phyloP scores from a whole-genome alignment of 2,797 vertebrate species.

The Poecilia picta region DNA sequence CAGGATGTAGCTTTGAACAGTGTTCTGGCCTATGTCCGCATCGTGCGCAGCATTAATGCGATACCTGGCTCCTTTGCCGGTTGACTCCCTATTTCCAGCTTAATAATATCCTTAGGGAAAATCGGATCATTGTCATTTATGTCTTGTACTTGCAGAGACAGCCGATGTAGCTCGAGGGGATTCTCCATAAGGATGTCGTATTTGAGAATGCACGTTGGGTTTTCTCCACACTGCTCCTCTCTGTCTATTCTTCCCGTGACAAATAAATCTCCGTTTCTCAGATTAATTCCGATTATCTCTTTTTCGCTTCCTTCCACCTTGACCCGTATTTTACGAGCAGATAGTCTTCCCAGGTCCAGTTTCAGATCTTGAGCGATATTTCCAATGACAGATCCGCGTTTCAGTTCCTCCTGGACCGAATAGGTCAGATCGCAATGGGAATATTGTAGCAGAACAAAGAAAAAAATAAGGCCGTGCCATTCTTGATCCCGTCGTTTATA shows the following conservation, averaged over 20 bases:
- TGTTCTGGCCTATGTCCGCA: slow-evolving; percentile 67
- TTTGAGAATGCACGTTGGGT: slow-evolving; percentile 65
- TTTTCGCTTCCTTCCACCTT: slow-evolving; percentile 56
- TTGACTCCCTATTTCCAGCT: slow-evolving; percentile 71
- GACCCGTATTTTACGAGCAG: slow-evolving; percentile 66
- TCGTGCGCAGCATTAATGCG: slow-evolving; percentile 58
- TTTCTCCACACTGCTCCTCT: slow-evolving; percentile 72
- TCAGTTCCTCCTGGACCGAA: slow-evolving; percentile 70
- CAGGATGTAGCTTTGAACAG: slow-evolving; percentile 68
- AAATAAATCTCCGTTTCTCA: slow-evolving; percentile 55
- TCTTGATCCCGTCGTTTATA: not conserved
- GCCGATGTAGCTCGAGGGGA: slow-evolving; percentile 69
- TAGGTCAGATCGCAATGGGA: slow-evolving; percentile 67
- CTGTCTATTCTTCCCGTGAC: slow-evolving; percentile 70
- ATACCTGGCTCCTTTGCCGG: slow-evolving; percentile 55
- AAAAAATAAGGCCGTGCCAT: slow-evolving; percentile 22
- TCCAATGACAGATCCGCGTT: slow-evolving; percentile 71
- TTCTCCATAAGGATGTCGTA: slow-evolving; percentile 80
- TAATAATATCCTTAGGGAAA: slow-evolving; percentile 71
- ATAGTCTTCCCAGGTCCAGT: slow-evolving; percentile 44
- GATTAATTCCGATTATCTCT: slow-evolving; percentile 51
- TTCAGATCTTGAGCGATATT: slow-evolving; percentile 72
- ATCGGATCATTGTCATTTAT: slow-evolving; percentile 82
- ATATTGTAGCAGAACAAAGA: slow-evolving; percentile 35
- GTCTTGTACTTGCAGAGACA: slow-evolving; percentile 78